Conservation (phyloP, 1,140 invertebrate genomes). For the Drosophila nigromelanica region DNA sequence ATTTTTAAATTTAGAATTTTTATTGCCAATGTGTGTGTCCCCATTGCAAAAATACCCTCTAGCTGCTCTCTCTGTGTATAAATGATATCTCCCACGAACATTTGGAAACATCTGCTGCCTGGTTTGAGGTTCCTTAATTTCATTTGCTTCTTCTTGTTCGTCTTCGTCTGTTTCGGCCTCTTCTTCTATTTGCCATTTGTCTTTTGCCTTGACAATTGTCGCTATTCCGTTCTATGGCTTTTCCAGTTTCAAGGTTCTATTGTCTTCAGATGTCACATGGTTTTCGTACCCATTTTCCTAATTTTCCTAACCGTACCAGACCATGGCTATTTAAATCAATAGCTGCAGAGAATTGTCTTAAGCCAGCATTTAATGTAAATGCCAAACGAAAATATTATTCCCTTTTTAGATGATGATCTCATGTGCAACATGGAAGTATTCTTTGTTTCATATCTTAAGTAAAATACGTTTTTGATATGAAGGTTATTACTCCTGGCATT, state of each 20-base stretch:
- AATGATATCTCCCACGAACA: conserved; percentile 58
- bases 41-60: conserved; percentile 44
- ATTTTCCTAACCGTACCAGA: conserved; percentile 17
- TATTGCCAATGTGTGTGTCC: conserved; percentile 47
- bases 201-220: conserved; percentile 63
- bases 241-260: conserved; percentile 41
- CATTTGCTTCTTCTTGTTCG: conserved; percentile 13
- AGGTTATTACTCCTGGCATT: conserved; percentile 17
- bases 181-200: conserved; percentile 54
- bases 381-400: conserved; percentile 60
- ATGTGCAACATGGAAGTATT: not conserved
- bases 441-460: not conserved
- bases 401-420: conserved; percentile 18
- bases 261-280: conserved; percentile 61
- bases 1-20: conserved; percentile 65
- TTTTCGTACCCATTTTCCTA: conserved; percentile 24
- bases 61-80: conserved; percentile 11
- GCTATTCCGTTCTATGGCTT: conserved; percentile 17
- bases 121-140: conserved; percentile 28
- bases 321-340: conserved; percentile 55
- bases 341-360: conserved; percentile 51
- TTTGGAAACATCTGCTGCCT: conserved; percentile 50
- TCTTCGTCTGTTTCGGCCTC: not conserved
- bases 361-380: conserved; percentile 74
- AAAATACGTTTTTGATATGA: not conserved